Base-by-base conservation (phyloP, 1,140 invertebrate species). In the Magallana ariakensis region DNA sequence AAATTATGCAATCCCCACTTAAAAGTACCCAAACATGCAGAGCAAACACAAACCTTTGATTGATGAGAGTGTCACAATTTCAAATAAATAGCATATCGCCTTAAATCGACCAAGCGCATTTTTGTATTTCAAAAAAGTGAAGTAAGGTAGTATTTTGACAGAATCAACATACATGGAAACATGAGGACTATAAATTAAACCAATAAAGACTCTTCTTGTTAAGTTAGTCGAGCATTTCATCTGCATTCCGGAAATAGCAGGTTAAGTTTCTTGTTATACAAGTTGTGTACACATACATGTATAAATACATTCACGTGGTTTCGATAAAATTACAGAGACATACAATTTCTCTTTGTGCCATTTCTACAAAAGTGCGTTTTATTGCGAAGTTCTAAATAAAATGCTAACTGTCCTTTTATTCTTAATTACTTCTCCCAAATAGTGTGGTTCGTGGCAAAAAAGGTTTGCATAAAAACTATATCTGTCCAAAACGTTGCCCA, bases 221-320 rank as follows among this genome's bases (percentile, higher is more conserved):
- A 75, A 75, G 66, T 75, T 75, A 75, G 9, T 22, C 1, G 66
- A 75, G 22, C 33, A 75, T 75, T 19, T 22, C 15, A 75, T 19
- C 22, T 75, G 13, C 66, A 75, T 75, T 75, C 66, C 66, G 66
- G 66, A 75, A 75, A 75, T 75, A 33, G 66, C 33, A 75, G 66
- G 66, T 75, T 75, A 75, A 75, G 33, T 75, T 75, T 75, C 66
- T 75, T 75, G 3, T 26, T 22, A 10, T 26, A 13, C 66, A 75
- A 22, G 11, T 75, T 33, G 3, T 33, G 8, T 22, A 75, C 19
- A 19, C 33, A 75, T 26, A 75, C 13, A 75, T 13, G 33, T 75
- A 33, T 75, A 13, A 75, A 75, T 75, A 26, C 22, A 13, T 22
- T 16, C n/a, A 15, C 15, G 15, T 60, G n/a, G 13, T 60, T 60